These are phyloP conservation scores for Carapus acus DNA, from an alignment of 2,797 vertebrate genomes.

Conservation along the genomic window DNA sequence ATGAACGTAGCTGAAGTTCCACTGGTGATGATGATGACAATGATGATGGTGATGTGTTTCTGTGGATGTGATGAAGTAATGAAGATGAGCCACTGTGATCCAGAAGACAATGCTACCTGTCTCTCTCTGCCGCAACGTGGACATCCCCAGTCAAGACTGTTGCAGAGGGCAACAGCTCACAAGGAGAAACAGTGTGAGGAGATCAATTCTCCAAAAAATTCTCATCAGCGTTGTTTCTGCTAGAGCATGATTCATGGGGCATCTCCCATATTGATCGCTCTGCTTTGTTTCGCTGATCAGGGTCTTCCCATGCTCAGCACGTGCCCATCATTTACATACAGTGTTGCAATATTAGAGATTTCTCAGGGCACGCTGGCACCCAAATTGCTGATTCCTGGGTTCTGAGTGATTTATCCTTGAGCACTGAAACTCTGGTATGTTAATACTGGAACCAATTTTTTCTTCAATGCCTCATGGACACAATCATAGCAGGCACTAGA, in stretches of 20 bases:
- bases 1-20: constrained; percentile 23
- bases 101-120: too few relatives aligned
- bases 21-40: constrained; percentile 1
- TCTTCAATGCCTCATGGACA: constrained; percentile 34
- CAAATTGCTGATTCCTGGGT: constrained; percentile 56
- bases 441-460: constrained; percentile 45
- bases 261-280: constrained; percentile 39
- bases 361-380: constrained; percentile 41
- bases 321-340: constrained; percentile 53
- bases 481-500: constrained; percentile 21
- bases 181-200: constrained; percentile 17
- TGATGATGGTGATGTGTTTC: constrained; percentile 16
- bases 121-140: too few relatives aligned
- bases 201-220: constrained; percentile 27
- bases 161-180: neutral
- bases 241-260: constrained; percentile 36
- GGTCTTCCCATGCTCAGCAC: constrained; percentile 42
- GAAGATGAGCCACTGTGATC: too few relatives aligned
- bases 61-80: neutral
- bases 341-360: constrained; percentile 56
- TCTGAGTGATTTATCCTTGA: constrained; percentile 60
- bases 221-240: constrained; percentile 16
- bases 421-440: constrained; percentile 55
- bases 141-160: too few relatives aligned
- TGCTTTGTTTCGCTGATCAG: constrained; percentile 58